Evolutionary conservation across 2,888 invertebrate species (phyloP).

Genomic region (Prenolepis imparis): DNA sequence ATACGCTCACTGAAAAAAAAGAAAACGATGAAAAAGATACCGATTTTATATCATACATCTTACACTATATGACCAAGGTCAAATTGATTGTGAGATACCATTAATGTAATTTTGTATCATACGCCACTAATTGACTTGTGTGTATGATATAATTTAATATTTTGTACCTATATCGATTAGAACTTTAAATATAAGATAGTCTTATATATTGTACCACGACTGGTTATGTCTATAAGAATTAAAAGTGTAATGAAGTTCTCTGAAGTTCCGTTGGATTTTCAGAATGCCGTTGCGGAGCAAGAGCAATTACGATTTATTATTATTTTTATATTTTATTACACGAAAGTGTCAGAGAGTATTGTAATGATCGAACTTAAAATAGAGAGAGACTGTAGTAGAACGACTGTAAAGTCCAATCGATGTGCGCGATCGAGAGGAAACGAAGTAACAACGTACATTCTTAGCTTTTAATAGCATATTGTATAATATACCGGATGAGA

Average conservation of each 20-base stretch:
- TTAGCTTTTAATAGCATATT: slow-evolving; percentile 57
- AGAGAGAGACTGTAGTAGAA: slow-evolving; percentile 4
- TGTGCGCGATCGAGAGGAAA: slow-evolving; percentile 43
- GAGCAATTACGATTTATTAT: slow-evolving; percentile 67
- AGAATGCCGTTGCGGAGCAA: slow-evolving; percentile 53
- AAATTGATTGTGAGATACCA: slow-evolving; percentile 57
- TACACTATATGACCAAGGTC: slow-evolving; percentile 59
- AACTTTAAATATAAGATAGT: slow-evolving; percentile 63
- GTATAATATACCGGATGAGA: slow-evolving; percentile 57
- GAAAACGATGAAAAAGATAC: slow-evolving; percentile 15
- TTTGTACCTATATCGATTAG: slow-evolving; percentile 59
- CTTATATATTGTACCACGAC: slow-evolving; percentile 58
- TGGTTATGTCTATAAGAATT: slow-evolving; percentile 63
- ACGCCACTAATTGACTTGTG: slow-evolving; percentile 63
- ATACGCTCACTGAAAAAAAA: slow-evolving; percentile 43
- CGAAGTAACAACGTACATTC: slow-evolving; percentile 56
- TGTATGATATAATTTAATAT: slow-evolving; percentile 70
- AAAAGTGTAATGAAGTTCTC: slow-evolving; percentile 62
- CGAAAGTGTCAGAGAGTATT: slow-evolving; percentile 51
- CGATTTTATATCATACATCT: slow-evolving; percentile 56
- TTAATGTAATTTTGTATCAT: slow-evolving; percentile 65
- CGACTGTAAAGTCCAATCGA: slow-evolving; percentile 56
- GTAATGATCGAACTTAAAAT: slow-evolving; percentile 49
- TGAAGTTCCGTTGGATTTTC: slow-evolving; percentile 65
- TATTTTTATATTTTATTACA: slow-evolving; percentile 76